Evolutionary conservation across 1,140 invertebrate species (phyloP), one percentile per base, ranked within the genome.

Genomic region (Eueides isabella): DNA sequence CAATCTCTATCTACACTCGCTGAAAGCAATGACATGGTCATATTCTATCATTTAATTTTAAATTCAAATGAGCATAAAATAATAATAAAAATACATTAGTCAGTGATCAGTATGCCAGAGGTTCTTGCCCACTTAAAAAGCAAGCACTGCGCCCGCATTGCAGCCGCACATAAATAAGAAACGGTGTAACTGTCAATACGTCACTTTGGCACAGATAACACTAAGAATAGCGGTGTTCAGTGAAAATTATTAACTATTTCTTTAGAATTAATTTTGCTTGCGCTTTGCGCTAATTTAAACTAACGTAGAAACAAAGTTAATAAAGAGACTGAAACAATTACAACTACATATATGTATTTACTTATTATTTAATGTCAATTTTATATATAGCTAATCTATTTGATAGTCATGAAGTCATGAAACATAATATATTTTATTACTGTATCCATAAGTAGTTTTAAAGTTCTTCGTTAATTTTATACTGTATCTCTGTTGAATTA

Each of bases 131-230:
- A 65, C 64, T 73, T 63, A 63, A 61, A 28, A 38, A 69, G 67
- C 68, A 70, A 61, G 61, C 68, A 69, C 48, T 30, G n/a, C 31
- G 64, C 76, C 76, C 76, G 76, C 76, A 77, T 77, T 63, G 68
- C 68, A 63, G 61, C 16, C 33, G 41, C 48, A 61, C 35, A 63
- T 73, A 67, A 73, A 73, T 73, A 73, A 66, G 41, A 72, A 66
- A 73, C 67, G 33, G 55, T 23, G 19, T 61, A 62, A 67, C 55
- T 68, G 66, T 61, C 70, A 67, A 74, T 77, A 74, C 71, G 63
- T 72, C 72, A 74, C 71, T 72, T 63, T 79, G 76, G 76, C 77
- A 74, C 72, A 76, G 71, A 76, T 62, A 62, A 62, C 61, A 62
- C 28, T 62, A 62, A 62, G 61, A 29, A 23, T 62, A 62, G 61